Evolutionary conservation across 2,888 invertebrate genomes (phyloP), one percentile per base, ranked within the genome.

Genomic region (Willowsia nigromaculata): DNA sequence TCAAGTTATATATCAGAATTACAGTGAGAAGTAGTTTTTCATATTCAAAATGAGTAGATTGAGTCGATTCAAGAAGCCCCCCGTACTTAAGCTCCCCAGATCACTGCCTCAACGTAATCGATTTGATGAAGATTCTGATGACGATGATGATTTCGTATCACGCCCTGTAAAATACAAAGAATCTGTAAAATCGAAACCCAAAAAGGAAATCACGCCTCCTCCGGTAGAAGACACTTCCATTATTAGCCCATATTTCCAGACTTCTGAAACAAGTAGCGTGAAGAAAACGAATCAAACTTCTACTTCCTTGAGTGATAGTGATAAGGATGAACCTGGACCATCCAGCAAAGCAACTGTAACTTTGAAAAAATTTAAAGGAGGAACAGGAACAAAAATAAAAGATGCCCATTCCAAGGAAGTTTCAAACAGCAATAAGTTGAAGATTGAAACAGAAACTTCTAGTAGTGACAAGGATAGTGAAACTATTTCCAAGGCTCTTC

Each of bases 31-130:
- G 37, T 37, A 59, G n/a, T 56, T 59, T 30, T 80, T 15, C 25
- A 33, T 15, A 9, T 22, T 11, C 0, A 90, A 25, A 40, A 90
- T 90, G 91, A 90, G 90, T 62, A 90, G 50, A 40, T 25, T 90
- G 74, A 78, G 85, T 11, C 85, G 88, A 27, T 90, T 82, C 62
- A 90, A 90, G 43, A 91, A 90, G 59, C 62, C 65, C 1, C 74
- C 88, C 9, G 59, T 40, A 1, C 0, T 88, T 30, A 88, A 90
- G 33, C 76, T 90, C n/a, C 90, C 90, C 0, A 71, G 18, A 53
- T 27, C n/a, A 25, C 18, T 62, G 30, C 71, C 53, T 0, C 50
- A 30, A 43, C 37, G 13, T 25, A 76, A 30, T 5, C 53, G 59
- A 27, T 40, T 76, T 27, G 47, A 85, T 1, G 74, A 74, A 9